A percentile compares a stretch with the other conserved stretches of the same genome.
phyloP scores from a whole-genome alignment of 2,888 invertebrate genomes.

The Amblyjoppa proteus region DNA sequence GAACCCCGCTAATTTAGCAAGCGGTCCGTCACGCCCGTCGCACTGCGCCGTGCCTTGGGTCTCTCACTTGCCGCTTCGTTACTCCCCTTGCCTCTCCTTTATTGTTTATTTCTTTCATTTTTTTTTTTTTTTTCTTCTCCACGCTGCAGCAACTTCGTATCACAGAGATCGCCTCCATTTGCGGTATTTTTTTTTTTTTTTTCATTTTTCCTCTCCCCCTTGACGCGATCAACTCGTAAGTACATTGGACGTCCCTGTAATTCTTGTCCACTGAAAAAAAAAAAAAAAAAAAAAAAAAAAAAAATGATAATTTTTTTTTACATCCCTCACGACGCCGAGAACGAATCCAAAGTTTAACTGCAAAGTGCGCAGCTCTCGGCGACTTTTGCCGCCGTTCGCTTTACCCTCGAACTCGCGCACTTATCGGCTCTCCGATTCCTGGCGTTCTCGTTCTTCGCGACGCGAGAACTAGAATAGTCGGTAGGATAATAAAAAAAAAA shows the following conservation, averaged over 20 bases:
- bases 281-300: too few species aligned
- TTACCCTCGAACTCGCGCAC: not conserved
- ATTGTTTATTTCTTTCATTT: conserved; percentile 12
- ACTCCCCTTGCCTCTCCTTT: conserved; percentile 3
- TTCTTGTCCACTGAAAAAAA: too few species aligned
- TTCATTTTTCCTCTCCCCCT: not conserved
- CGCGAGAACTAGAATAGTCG: conserved; percentile 32
- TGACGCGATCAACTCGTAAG: not conserved
- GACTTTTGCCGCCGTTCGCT: conserved; percentile 5
- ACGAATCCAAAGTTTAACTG: conserved; percentile 37
- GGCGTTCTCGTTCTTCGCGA: not conserved
- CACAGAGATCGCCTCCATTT: not conserved
- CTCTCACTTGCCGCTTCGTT: not conserved
- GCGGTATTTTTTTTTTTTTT: not conserved
- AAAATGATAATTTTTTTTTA: not conserved
- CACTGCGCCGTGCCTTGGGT: conserved; percentile 2
- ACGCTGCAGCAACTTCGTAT: not conserved
- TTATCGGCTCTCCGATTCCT: conserved; percentile 12
- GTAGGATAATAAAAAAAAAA: conserved; percentile 53
- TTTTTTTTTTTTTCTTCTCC: conserved; percentile 33
- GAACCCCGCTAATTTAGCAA: conserved; percentile 27
- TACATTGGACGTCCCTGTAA: too few species aligned
- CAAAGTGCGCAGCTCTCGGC: conserved; percentile 22
- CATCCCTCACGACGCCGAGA: conserved; percentile 11
- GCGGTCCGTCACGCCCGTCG: conserved; percentile 10